Evolutionary conservation across 2,113 vertebrate species (phyloP).

Genomic region (Anarhynchus alexandrinus): DNA sequence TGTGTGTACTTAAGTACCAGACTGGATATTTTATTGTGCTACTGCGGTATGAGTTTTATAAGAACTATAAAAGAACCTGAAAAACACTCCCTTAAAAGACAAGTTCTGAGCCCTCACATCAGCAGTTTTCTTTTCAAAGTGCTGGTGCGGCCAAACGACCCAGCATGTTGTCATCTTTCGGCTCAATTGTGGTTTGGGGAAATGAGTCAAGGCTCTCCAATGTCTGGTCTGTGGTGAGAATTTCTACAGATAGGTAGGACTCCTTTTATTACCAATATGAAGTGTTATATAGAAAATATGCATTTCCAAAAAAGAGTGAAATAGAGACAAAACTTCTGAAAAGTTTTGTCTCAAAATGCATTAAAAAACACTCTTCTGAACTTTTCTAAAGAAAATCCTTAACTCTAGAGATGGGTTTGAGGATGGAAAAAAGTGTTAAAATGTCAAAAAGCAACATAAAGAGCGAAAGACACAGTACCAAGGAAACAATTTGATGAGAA

Average conservation of each 20-base stretch:
- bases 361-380: background rate
- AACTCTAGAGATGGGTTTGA: background rate
- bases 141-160: background rate
- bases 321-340: background rate
- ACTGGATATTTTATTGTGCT: background rate
- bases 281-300: background rate
- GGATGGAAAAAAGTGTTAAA: background rate
- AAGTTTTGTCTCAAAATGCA: background rate
- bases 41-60: background rate
- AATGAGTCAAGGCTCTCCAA: background rate
- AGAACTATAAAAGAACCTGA: background rate
- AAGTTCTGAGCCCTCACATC: background rate
- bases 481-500: slow-evolving; percentile 38
- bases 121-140: background rate
- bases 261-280: background rate
- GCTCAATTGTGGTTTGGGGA: background rate
- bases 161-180: background rate
- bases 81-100: background rate
- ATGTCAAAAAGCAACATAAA: background rate
- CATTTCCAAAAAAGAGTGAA: background rate
- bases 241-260: background rate
- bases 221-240: background rate
- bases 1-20: background rate
- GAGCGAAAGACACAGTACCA: background rate
- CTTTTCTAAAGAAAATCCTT: background rate